Evolutionary conservation across 2,797 vertebrate genomes (phyloP).

Genomic region (Neosilurus mollespiculum): DNA sequence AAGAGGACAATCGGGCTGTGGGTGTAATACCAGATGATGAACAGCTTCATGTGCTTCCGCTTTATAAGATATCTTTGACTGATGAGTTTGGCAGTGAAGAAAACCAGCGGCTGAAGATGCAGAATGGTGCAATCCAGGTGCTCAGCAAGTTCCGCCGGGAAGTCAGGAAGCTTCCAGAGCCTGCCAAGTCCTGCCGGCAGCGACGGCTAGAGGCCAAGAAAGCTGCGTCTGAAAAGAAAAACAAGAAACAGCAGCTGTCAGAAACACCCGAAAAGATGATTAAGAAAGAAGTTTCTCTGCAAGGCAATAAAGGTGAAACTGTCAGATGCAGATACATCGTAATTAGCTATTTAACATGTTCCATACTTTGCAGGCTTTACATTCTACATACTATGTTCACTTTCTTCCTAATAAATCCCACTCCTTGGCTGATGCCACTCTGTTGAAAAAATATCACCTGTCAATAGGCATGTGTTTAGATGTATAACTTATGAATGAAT

Average conservation of each 20-base stretch:
- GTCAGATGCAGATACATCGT: background rate
- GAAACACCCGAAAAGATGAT: slow-evolving; percentile 86
- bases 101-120: slow-evolving; percentile 86
- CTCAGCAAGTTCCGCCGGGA: slow-evolving; percentile 89
- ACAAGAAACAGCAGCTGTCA: slow-evolving; percentile 84
- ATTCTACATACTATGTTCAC: too few relatives aligned
- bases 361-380: background rate
- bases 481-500: background rate
- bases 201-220: slow-evolving; percentile 91
- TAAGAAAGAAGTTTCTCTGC: slow-evolving; percentile 68
- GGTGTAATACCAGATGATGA: slow-evolving; percentile 89
- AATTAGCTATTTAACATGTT: background rate
- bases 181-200: slow-evolving; percentile 94
- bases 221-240: slow-evolving; percentile 91
- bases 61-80: slow-evolving; percentile 86
- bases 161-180: slow-evolving; percentile 92
- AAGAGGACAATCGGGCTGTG: slow-evolving; percentile 92
- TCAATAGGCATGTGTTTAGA: too few relatives aligned
- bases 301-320: slow-evolving; percentile 74
- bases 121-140: slow-evolving; percentile 89
- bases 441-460: too few relatives aligned
- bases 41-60: slow-evolving; percentile 94
- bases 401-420: too few relatives aligned
- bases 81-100: slow-evolving; percentile 94
- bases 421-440: too few relatives aligned